phyloP scores from a whole-genome alignment of 1,140 invertebrate genomes.

The Hycleus phaleratus region DNA sequence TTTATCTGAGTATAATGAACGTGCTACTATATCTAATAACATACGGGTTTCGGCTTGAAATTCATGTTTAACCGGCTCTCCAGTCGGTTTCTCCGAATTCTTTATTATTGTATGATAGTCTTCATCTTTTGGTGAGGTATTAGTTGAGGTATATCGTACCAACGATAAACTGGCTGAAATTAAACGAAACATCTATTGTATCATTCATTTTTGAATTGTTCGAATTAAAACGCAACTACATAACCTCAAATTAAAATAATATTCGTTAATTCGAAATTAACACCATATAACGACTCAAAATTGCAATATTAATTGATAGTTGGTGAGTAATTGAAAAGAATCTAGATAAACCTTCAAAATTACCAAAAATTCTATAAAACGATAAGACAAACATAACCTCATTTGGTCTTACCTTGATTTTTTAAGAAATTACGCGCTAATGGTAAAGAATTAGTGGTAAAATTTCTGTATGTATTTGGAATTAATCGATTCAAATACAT shows the following conservation, averaged over 20 bases:
- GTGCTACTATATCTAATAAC: slow-evolving; percentile 93
- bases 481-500: background rate
- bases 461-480: background rate
- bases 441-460: background rate
- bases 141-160: slow-evolving; percentile 4
- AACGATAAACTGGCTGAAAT: background rate
- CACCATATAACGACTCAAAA: too few relatives aligned
- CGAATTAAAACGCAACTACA: background rate
- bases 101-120: slow-evolving; percentile 48
- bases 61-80: slow-evolving; percentile 57
- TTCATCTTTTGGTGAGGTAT: slow-evolving; percentile 18
- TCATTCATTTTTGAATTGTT: background rate
- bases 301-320: too few relatives aligned
- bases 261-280: too few relatives aligned
- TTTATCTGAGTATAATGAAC: slow-evolving; percentile 95
- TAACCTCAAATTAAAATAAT: background rate
- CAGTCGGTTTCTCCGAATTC: slow-evolving; percentile 49
- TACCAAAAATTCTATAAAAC: background rate
- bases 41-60: slow-evolving; percentile 96
- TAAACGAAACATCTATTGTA: background rate
- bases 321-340: background rate
- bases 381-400: background rate
- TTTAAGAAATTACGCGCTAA: background rate
- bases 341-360: background rate
- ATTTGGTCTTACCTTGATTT: slow-evolving; percentile 6